Percentiles rank a stretch among this genome's conserved stretches.
phyloP scores from a whole-genome alignment of 2,113 vertebrate species.

The Gambusia affinis region DNA sequence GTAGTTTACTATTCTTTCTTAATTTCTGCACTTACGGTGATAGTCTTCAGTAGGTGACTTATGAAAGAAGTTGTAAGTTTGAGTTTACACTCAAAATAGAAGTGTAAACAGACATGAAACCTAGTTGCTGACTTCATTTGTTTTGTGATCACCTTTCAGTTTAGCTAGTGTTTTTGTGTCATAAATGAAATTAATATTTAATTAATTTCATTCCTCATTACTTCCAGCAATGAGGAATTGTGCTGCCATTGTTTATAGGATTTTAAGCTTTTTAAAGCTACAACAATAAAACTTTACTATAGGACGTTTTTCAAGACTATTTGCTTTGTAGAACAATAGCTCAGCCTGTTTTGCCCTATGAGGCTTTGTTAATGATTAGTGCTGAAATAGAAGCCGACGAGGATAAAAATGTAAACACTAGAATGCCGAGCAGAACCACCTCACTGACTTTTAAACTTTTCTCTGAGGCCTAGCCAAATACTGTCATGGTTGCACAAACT shows the following conservation, averaged over 20 bases:
- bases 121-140: not conserved
- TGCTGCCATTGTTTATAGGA: too few species aligned
- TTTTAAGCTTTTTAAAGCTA: too few species aligned
- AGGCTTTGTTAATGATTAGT: not conserved
- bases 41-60: too few species aligned
- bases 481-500: constrained; percentile 1
- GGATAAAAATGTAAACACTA: not conserved
- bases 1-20: too few species aligned
- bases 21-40: too few species aligned
- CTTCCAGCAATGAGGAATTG: too few species aligned
- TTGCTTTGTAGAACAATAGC: not conserved
- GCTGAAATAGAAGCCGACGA: not conserved
- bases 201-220: too few species aligned
- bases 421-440: not conserved
- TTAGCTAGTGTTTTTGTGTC: too few species aligned
- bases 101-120: not conserved
- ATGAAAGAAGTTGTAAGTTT: not conserved
- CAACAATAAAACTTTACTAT: not conserved
- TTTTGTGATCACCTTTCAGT: too few species aligned
- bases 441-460: constrained; percentile 2
- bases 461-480: not conserved
- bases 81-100: not conserved
- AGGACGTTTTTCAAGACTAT: not conserved
- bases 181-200: too few species aligned
- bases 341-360: not conserved